These are phyloP conservation scores for Calcarius lapponicus DNA, from an alignment of 2,797 vertebrate species.

Conservation along the genomic window DNA sequence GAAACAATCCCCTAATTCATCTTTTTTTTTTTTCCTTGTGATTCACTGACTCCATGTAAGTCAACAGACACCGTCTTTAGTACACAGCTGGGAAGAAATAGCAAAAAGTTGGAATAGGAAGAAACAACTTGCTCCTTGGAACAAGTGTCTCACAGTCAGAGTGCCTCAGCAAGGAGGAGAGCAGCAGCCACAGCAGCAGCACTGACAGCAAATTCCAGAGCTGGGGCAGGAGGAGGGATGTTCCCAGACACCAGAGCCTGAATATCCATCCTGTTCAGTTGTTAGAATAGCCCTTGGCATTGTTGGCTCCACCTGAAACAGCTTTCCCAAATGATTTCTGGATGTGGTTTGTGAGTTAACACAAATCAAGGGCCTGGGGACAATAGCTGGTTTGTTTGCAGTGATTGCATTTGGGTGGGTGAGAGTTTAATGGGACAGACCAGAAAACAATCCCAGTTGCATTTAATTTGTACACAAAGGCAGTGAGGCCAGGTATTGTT, in stretches of 20 bases:
- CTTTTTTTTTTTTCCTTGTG: neutral
- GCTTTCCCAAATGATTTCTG: slow-evolving; percentile 37
- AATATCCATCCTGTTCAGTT: neutral
- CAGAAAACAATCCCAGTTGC: neutral
- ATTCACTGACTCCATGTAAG: neutral
- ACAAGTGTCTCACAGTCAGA: neutral
- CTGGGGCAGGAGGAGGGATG: neutral
- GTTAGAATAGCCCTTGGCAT: slow-evolving; percentile 14
- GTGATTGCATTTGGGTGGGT: neutral
- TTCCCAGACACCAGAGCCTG: slow-evolving; percentile 30
- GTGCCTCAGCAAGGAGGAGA: neutral
- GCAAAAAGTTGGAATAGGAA: neutral
- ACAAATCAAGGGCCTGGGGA: slow-evolving; percentile 32
- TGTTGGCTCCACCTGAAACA: slow-evolving; percentile 38
- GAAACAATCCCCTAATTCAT: neutral
- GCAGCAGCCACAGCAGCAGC: neutral
- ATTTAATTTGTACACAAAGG: slow-evolving; percentile 6
- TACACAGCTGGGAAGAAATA: neutral
- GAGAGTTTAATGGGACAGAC: neutral
- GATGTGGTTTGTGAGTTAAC: slow-evolving; percentile 44
- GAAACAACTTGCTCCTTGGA: neutral
- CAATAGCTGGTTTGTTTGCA: neutral
- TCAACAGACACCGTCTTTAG: neutral
- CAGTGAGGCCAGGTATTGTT: neutral
- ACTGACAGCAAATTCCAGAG: neutral